phyloP scores from a whole-genome alignment of 1,140 invertebrate genomes.

The Zaprionus capensis region DNA sequence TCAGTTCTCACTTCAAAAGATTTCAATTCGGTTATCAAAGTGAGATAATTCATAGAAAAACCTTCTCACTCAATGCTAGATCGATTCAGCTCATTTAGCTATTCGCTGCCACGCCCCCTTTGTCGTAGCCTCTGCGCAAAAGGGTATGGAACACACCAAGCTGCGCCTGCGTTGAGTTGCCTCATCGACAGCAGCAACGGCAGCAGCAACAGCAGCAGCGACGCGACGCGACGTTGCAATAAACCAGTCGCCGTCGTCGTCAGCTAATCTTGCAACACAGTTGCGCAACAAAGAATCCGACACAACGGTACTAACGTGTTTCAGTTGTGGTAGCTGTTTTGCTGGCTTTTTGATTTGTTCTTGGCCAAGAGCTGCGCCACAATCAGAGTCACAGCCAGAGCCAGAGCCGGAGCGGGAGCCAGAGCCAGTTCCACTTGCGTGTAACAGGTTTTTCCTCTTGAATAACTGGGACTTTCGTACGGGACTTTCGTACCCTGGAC shows the following conservation, averaged over 20 bases:
- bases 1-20: not conserved
- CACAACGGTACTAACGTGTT: constrained; percentile 83
- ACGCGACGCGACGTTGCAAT: constrained; percentile 65
- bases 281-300: constrained; percentile 84
- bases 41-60: not conserved
- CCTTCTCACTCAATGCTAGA: not conserved
- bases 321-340: constrained; percentile 53
- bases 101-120: not conserved
- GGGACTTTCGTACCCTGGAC: constrained; percentile 79
- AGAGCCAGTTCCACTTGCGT: constrained; percentile 66
- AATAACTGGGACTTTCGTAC: constrained; percentile 84
- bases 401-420: constrained; percentile 42
- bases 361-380: not conserved
- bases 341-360: not conserved
- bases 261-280: constrained; percentile 84
- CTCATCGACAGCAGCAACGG: constrained; percentile 60
- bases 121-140: no score
- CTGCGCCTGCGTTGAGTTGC: constrained; percentile 58
- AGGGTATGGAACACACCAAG: constrained; percentile 7
- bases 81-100: not conserved
- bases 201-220: constrained; percentile 20
- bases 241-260: constrained; percentile 68
- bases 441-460: constrained; percentile 83
- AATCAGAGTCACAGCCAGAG: constrained; percentile 11
- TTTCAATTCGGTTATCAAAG: not conserved